phyloP scores from a whole-genome alignment of 2,797 vertebrate genomes.

The Brachymystax lenok region DNA sequence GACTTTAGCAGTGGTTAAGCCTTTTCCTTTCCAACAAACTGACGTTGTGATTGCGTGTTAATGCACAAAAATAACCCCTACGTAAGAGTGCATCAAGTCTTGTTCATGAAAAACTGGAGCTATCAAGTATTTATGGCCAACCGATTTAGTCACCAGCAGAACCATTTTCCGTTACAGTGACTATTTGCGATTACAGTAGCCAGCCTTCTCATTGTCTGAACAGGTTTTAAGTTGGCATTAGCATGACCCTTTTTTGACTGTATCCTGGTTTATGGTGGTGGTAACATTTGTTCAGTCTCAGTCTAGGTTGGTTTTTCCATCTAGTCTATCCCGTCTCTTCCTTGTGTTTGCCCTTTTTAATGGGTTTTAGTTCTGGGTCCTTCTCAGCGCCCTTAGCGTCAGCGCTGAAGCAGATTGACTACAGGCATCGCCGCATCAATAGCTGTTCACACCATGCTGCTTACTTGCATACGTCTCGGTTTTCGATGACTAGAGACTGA shows the following conservation, averaged over 20 bases:
- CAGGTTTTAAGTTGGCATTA: neutral
- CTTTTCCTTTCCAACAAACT: neutral
- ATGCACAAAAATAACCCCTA: neutral
- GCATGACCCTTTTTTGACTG: slow-evolving; percentile 9
- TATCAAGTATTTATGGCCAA: neutral
- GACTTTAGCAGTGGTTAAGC: neutral
- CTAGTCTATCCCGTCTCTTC: slow-evolving; percentile 5
- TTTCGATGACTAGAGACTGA: slow-evolving; percentile 32
- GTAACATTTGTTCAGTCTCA: neutral
- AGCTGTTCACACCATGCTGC: slow-evolving; percentile 11
- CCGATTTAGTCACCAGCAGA: slow-evolving; percentile 8
- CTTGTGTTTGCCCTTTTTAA: slow-evolving; percentile 13
- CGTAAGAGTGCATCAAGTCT: neutral
- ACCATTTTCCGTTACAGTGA: slow-evolving; percentile 11
- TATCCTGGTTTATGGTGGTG: slow-evolving; percentile 19
- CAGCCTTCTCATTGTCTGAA: neutral
- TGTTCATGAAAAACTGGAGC: too few species aligned
- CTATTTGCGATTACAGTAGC: neutral
- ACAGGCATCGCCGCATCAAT: slow-evolving; percentile 5
- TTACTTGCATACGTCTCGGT: slow-evolving; percentile 37
- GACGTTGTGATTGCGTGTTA: neutral
- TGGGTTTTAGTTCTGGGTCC: slow-evolving; percentile 20
- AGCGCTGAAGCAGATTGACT: neutral
- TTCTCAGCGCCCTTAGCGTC: neutral
- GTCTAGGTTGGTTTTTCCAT: slow-evolving; percentile 2